Evolutionary conservation across 2,888 invertebrate genomes (phyloP).

Genomic region (Isotomurus palustris): DNA sequence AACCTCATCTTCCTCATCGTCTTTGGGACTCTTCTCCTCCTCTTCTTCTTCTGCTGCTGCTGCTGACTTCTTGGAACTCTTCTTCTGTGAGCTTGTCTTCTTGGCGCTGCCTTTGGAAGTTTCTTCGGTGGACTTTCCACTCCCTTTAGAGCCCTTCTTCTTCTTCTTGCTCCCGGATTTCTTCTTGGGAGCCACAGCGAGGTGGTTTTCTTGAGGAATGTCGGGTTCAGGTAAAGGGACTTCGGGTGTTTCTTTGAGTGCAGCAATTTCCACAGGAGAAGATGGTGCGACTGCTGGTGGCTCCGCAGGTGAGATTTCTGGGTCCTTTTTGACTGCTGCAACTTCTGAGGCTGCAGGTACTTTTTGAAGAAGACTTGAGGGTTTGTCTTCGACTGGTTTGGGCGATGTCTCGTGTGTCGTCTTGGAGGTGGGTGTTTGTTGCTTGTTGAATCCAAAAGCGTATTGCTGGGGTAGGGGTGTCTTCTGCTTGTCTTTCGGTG

Average conservation of each 20-base stretch:
- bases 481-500: too few relatives aligned
- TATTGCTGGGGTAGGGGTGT: too few relatives aligned
- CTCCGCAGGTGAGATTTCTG: too few relatives aligned
- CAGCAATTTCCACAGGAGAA: too few relatives aligned
- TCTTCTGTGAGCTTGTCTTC: constrained; percentile 1
- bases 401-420: too few relatives aligned
- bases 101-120: background rate
- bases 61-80: background rate
- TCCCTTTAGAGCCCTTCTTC: constrained; percentile 13
- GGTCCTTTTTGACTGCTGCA: too few relatives aligned
- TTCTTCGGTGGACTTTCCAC: background rate
- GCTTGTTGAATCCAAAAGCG: background rate
- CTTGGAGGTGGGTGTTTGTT: background rate
- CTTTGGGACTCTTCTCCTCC: background rate
- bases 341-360: too few relatives aligned
- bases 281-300: too few relatives aligned
- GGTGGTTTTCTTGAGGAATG: constrained; percentile 5
- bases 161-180: constrained; percentile 21
- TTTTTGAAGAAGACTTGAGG: too few relatives aligned
- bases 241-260: too few relatives aligned
- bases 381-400: too few relatives aligned
- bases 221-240: too few relatives aligned
- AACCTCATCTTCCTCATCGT: background rate
- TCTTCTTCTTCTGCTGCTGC: background rate
- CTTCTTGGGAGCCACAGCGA: constrained; percentile 4